Base-by-base conservation (phyloP, 2,113 vertebrate genomes). In the Antidorcas marsupialis region DNA sequence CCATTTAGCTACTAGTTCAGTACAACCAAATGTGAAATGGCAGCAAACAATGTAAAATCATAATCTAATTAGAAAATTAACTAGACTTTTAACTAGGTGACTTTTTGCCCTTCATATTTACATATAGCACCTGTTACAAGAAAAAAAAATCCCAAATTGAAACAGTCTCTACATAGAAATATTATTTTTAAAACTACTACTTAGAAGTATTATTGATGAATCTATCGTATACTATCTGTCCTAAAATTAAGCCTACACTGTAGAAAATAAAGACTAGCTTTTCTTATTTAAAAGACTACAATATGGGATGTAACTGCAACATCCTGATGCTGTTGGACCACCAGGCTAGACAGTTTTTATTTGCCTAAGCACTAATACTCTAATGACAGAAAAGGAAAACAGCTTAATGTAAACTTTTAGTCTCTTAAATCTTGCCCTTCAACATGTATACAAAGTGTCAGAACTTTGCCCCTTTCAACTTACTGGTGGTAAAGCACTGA, bases 41-140 rank as follows among this genome's bases (percentile, higher is more conserved):
- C 94, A 98, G 64, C 87, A 98, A 45, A 97, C 91, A 91, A 93
- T 83, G 76, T 50, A 91, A 96, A 97, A 95, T 33, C 78, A 28
- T 91, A 96, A 91, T 96, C 97, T 97, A 98, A 98, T 97, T 92
- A 98, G 95, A 98, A 98, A 98, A 97, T 97, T 97, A 97, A 97
- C 96, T 83, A 98, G 97, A 82, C 43, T 89, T 96, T 95, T 95
- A 94, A 97, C 59, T 50, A 97, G 93, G 55, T 78, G 89, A 96
- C 79, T 84, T 95, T 98, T 92, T 92, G 97, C 94, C 97, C 95
- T 98, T 98, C 97, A 91, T 98, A 98, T 98, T 98, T 99, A 99
- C 98, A 99, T 33, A 97, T 99, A 99, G 99, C 98, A 99, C 99
- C 98, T 98, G 94, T 98, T 98, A 98, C 96, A 98, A 98, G 60